These are phyloP conservation scores for Brienomyrus longianalis DNA, from an alignment of 2,113 vertebrate species.

Conservation along the genomic window DNA sequence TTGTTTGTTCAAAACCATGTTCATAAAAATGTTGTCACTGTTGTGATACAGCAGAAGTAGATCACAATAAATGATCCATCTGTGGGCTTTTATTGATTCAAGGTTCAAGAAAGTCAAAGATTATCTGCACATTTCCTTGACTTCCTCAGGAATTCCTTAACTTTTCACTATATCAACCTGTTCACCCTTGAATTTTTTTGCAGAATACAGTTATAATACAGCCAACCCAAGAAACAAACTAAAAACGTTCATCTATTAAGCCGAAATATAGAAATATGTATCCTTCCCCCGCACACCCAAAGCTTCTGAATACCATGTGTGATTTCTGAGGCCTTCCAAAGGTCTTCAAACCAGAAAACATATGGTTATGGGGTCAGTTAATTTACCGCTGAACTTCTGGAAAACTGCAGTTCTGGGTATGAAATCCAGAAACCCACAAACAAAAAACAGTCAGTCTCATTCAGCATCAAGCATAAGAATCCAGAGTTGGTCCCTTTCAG, in stretches of 20 bases:
- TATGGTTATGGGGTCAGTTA: background rate
- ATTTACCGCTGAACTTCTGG: background rate
- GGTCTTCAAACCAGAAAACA: background rate
- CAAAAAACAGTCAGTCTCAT: background rate
- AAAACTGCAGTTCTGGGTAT: background rate
- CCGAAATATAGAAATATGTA: background rate
- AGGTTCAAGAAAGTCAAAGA: background rate
- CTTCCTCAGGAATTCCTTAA: background rate
- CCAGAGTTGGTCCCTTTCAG: background rate
- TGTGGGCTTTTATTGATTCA: background rate
- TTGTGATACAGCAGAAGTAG: background rate
- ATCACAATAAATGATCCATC: background rate
- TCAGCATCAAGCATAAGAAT: background rate
- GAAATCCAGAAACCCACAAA: background rate
- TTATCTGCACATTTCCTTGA: background rate
- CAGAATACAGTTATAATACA: background rate
- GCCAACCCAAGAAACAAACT: background rate
- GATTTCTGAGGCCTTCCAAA: background rate
- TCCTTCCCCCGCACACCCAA: background rate
- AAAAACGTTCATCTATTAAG: background rate
- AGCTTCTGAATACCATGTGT: background rate
- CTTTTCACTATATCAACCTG: background rate
- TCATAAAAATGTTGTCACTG: background rate
- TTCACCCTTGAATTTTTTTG: background rate
- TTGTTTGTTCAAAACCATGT: background rate